These are phyloP conservation scores for Metaphire vulgaris DNA, from an alignment of 1,140 invertebrate genomes.

Conservation along the genomic window DNA sequence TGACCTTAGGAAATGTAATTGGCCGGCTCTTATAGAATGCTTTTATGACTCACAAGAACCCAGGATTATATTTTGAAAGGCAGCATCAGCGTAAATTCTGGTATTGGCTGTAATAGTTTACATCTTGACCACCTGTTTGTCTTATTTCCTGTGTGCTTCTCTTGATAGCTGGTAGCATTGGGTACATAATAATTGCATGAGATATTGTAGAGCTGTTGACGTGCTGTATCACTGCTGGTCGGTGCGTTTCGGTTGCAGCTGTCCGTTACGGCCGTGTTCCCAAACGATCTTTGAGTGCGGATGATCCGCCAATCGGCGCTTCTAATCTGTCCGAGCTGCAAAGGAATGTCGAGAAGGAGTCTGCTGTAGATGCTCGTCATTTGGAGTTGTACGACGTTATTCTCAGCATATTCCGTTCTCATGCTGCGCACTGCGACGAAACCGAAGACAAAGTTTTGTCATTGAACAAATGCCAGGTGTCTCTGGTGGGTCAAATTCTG, in stretches of 20 bases:
- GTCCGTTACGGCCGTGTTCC: conserved; percentile 91
- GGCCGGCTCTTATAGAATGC: background rate
- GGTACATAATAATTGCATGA: background rate
- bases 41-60: background rate
- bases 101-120: background rate
- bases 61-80: background rate
- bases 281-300: conserved; percentile 77
- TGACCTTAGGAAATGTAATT: too few relatives aligned
- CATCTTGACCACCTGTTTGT: background rate
- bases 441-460: conserved; percentile 74
- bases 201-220: background rate
- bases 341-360: conserved; percentile 36
- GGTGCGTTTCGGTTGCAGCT: too few relatives aligned
- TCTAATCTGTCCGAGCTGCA: conserved; percentile 35
- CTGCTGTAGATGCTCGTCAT: conserved; percentile 52
- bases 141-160: background rate
- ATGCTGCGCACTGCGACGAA: conserved; percentile 79
- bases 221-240: conserved; percentile 14
- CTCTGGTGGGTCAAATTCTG: background rate
- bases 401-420: conserved; percentile 78
- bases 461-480: conserved; percentile 54
- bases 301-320: conserved; percentile 51
- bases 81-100: background rate
- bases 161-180: background rate
- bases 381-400: conserved; percentile 75